Conservation (phyloP, 1,140 invertebrate species). For the Mesaphorura yosii region DNA sequence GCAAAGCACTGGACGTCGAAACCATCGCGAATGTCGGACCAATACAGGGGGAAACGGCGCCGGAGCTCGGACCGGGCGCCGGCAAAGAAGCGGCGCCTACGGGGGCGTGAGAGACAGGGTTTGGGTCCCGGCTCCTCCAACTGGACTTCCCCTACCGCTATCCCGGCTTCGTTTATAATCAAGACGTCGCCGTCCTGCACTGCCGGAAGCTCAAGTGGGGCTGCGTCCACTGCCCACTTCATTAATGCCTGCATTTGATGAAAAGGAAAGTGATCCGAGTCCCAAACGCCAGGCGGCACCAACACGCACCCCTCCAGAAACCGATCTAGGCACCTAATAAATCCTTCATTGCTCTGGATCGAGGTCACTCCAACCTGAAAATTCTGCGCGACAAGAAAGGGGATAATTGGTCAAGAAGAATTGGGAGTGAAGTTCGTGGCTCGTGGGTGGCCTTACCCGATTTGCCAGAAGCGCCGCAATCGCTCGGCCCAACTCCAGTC, state of each 20-base stretch:
- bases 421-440: no score
- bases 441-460: slow-evolving; percentile 49
- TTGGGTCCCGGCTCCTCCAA: slow-evolving; percentile 58
- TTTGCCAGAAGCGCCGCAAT: slow-evolving; percentile 94
- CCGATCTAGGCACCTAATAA: slow-evolving; percentile 86
- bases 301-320: slow-evolving; percentile 88
- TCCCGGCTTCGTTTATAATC: no score
- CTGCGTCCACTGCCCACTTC: no score
- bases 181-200: no score
- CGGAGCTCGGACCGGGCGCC: slow-evolving; percentile 78
- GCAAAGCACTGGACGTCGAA: slow-evolving; percentile 74
- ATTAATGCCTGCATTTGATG: slow-evolving; percentile 40
- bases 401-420: no score
- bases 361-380: no score
- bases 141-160: slow-evolving; percentile 50
- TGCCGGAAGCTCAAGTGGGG: no score
- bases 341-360: slow-evolving; percentile 62
- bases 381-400: no score
- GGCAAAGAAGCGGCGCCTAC: no score
- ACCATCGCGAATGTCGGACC: slow-evolving; percentile 75
- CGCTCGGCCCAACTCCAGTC: slow-evolving; percentile 88
- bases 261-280: slow-evolving; percentile 42
- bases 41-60: slow-evolving; percentile 68
- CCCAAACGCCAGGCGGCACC: slow-evolving; percentile 68
- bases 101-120: no score